Evolutionary conservation across 1,140 invertebrate species (phyloP).

Genomic region (Anoplophora glabripennis): DNA sequence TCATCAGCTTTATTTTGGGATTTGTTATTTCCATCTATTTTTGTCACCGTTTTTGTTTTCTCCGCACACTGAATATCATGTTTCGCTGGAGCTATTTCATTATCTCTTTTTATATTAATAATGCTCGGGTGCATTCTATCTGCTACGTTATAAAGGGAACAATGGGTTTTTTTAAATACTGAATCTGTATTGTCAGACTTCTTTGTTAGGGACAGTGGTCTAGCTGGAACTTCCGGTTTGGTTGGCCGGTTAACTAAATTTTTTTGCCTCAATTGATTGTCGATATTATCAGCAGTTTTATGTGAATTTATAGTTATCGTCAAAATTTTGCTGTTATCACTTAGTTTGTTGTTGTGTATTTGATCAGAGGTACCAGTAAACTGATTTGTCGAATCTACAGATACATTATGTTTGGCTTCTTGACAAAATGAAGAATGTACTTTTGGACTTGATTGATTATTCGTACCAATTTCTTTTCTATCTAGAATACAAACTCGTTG

Average conservation of each 20-base stretch:
- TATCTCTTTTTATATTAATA: constrained; percentile 39
- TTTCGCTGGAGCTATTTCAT: constrained; percentile 36
- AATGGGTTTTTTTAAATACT: constrained; percentile 32
- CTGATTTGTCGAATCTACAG: background rate
- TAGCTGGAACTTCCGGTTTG: constrained; percentile 69
- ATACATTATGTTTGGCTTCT: background rate
- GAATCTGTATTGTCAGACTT: constrained; percentile 36
- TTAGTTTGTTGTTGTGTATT: constrained; percentile 9
- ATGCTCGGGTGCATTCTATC: constrained; percentile 45
- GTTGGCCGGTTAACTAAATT: constrained; percentile 22
- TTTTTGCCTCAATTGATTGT: constrained; percentile 34
- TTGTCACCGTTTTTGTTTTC: constrained; percentile 29
- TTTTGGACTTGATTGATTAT: too few species aligned
- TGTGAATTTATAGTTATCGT: constrained; percentile 18
- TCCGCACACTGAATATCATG: constrained; percentile 46
- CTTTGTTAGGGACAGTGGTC: constrained; percentile 63
- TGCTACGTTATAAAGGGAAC: constrained; percentile 42
- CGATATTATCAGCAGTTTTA: constrained; percentile 16
- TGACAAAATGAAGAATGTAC: too few species aligned
- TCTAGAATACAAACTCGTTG: too few species aligned
- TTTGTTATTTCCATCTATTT: constrained; percentile 43
- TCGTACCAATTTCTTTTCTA: too few species aligned
- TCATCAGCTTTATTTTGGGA: background rate
- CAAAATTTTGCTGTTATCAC: too few species aligned
- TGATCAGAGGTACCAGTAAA: background rate